Base-by-base conservation (phyloP, 2,797 vertebrate genomes). In the Urocyon cinereoargenteus region DNA sequence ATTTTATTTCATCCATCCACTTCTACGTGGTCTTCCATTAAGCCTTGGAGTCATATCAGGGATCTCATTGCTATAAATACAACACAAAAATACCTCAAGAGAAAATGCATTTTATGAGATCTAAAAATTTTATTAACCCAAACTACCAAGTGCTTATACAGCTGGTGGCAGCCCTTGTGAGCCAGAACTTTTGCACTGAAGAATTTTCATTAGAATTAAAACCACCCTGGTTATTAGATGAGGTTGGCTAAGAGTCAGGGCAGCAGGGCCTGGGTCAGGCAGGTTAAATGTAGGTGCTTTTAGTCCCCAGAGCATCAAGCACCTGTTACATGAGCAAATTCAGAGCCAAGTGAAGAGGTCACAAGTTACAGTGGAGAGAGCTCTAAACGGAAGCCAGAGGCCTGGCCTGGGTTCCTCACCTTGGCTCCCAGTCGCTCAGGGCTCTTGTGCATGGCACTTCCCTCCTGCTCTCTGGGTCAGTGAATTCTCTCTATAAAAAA, bases 121-220 rank as follows among this genome's bases (percentile, higher is more conserved):
- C 85, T 91, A 92, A 96, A 85, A 90, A 86, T 94, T 87, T 62
- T 83, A 94, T 97, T 94, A 96, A 89, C 53, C 22, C 34, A 70
- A 92, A 89, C 57, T 53, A 62, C 79, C 55, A n/a, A 49, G 61
- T 55, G 57, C 53, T 85, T 78, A 59, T 78, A 57, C 59, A 92
- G 91, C 89, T 49, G 4, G 62, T 34, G 3, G 49, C 53, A 89
- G 85, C 36, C 79, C 92, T 86, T 89, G 75, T 45, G 45, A 96
- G 68, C 73, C 21, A 16, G 68, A 26, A 22, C 45, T 61, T 78
- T 89, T 51, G 62, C 36, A 4, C 6, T 81, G 11, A 62, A 75
- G 49, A 82, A 13, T 86, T 95, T 96, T 93, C 24, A 78, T 57
- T 86, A 87, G 66, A 57, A 89, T 96, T 94, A 84, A 91, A 96